Evolutionary conservation across 2,113 vertebrate genomes (phyloP).

Genomic region (Esox niger): DNA sequence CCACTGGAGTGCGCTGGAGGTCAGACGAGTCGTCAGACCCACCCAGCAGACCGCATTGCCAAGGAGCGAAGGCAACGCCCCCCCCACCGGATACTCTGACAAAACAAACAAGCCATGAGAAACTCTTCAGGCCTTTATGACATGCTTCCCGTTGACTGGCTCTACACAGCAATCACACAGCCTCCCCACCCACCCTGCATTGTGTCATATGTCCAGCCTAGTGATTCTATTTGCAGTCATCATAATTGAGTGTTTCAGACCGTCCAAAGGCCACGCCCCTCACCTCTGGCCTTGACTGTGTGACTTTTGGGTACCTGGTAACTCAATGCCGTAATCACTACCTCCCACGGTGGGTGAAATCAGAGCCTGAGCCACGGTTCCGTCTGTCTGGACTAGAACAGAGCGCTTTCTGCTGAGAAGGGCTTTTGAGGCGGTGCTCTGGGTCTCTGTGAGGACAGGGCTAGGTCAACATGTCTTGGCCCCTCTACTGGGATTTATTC

Average conservation of each 20-base stretch:
- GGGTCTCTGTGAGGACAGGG: slow-evolving; percentile 45
- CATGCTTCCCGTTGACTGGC: not conserved
- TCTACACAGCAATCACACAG: slow-evolving; percentile 16
- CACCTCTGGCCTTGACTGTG: slow-evolving; percentile 18
- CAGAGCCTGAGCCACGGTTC: slow-evolving; percentile 29
- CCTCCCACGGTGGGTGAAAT: slow-evolving; percentile 64
- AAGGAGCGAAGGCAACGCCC: not conserved
- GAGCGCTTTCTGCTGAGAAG: slow-evolving; percentile 17
- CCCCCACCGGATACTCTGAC: not conserved
- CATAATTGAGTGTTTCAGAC: slow-evolving; percentile 28
- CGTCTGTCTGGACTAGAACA: not conserved
- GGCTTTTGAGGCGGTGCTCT: slow-evolving; percentile 42
- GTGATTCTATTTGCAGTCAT: slow-evolving; percentile 22
- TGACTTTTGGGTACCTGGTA: slow-evolving; percentile 29
- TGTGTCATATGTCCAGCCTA: not conserved
- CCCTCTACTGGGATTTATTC: no score
- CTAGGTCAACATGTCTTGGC: slow-evolving; percentile 4
- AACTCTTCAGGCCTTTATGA: slow-evolving; percentile 1
- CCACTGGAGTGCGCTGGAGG: slow-evolving; percentile 33
- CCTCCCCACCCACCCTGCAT: slow-evolving; percentile 13
- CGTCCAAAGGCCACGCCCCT: slow-evolving; percentile 32
- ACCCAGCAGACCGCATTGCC: slow-evolving; percentile 4
- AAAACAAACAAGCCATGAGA: not conserved
- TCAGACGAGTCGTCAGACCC: not conserved
- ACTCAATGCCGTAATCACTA: slow-evolving; percentile 64